Conservation (phyloP, 2,113 vertebrate species). For the Nyctibius bracteatus region DNA sequence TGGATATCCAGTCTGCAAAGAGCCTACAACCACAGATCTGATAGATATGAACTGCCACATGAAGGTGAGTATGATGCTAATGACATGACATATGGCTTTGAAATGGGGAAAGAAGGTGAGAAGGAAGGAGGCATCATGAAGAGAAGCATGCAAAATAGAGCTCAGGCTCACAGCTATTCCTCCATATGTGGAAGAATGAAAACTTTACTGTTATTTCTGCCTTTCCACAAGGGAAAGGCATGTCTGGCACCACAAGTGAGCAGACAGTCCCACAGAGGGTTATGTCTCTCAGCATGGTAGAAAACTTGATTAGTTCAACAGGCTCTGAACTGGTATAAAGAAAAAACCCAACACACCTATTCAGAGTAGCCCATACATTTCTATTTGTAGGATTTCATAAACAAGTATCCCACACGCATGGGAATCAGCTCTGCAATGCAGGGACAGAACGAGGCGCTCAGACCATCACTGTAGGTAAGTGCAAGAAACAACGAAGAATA, state of each 20-base stretch:
- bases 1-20: conserved; percentile 9
- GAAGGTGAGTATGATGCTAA: background rate
- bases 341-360: background rate
- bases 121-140: background rate
- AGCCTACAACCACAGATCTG: background rate
- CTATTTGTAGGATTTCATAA: background rate
- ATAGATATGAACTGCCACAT: conserved; percentile 39
- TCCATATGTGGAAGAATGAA: background rate
- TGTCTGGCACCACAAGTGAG: background rate
- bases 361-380: background rate
- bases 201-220: background rate
- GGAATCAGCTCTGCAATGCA: background rate
- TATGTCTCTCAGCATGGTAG: background rate
- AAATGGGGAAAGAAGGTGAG: background rate
- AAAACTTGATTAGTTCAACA: background rate
- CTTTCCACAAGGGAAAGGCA: background rate
- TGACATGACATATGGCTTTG: background rate
- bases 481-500: background rate
- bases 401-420: background rate
- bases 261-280: background rate
- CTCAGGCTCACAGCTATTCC: background rate
- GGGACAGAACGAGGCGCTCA: background rate
- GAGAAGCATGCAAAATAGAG: fast-evolving
- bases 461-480: fast-evolving
- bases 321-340: background rate